Conservation (phyloP, 2,888 invertebrate genomes). For the Caenorhabditis uteleia region DNA sequence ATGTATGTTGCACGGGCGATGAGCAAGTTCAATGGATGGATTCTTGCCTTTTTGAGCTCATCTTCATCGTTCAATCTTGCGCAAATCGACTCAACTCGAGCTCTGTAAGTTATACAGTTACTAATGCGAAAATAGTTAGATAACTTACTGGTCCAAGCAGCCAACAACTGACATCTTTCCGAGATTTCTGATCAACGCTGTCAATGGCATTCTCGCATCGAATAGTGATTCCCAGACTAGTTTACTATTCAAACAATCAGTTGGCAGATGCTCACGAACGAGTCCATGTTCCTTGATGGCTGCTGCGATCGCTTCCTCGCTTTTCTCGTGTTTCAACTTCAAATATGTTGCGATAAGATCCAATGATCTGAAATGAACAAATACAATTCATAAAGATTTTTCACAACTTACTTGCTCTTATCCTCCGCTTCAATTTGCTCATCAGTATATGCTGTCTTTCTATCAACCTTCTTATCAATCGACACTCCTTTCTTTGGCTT, state of each 20-base stretch:
- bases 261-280: constrained; percentile 78
- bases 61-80: constrained; percentile 58
- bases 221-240: constrained; percentile 70
- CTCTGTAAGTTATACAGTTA: constrained; percentile 18
- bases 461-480: neutral
- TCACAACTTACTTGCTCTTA: constrained; percentile 36
- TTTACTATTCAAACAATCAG: constrained; percentile 75
- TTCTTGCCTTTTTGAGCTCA: constrained; percentile 63
- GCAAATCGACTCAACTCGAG: constrained; percentile 47
- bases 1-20: constrained; percentile 68
- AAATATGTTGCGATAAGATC: constrained; percentile 50
- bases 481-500: constrained; percentile 1
- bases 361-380: constrained; percentile 33
- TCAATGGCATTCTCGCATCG: constrained; percentile 70
- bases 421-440: constrained; percentile 38
- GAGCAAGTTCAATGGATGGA: constrained; percentile 70
- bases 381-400: neutral
- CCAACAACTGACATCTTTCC: constrained; percentile 69
- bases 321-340: constrained; percentile 38
- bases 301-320: constrained; percentile 31
- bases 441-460: constrained; percentile 15
- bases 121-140: neutral
- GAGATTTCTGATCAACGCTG: constrained; percentile 71
- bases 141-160: constrained; percentile 50
- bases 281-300: constrained; percentile 69